These are phyloP conservation scores for Pseudomyrmex sp. DNA, from an alignment of 1,140 invertebrate genomes.

Conservation along the genomic window DNA sequence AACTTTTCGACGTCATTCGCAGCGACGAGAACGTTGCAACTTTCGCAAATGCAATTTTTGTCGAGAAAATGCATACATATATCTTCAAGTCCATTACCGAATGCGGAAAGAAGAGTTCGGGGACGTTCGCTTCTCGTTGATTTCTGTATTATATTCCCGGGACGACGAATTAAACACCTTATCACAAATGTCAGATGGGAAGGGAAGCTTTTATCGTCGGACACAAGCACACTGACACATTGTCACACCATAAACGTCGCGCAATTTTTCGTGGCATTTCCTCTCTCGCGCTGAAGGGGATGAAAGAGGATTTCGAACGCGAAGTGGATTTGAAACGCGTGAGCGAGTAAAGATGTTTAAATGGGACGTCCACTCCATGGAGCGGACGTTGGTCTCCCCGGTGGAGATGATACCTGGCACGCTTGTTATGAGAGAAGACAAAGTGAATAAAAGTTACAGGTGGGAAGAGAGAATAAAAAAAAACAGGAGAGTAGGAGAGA, in stretches of 20 bases:
- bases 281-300: background rate
- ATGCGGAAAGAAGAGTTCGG: background rate
- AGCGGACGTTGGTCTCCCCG: background rate
- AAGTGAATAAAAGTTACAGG: slow-evolving; percentile 10
- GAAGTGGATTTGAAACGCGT: background rate
- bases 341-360: slow-evolving; percentile 21
- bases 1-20: background rate
- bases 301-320: background rate
- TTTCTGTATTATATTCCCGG: background rate
- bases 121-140: background rate
- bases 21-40: background rate
- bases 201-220: background rate
- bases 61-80: background rate
- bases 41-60: slow-evolving; percentile 23
- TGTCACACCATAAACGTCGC: slow-evolving; percentile 19
- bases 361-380: background rate
- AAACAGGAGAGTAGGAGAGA: slow-evolving; percentile 54
- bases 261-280: slow-evolving; percentile 19
- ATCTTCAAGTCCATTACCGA: background rate
- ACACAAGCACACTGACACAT: slow-evolving; percentile 36
- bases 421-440: slow-evolving; percentile 18
- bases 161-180: slow-evolving; percentile 10
- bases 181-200: background rate
- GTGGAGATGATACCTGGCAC: slow-evolving; percentile 6
- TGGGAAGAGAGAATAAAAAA: background rate